phyloP scores from a whole-genome alignment of 2,113 vertebrate species.

The Nyctibius bracteatus region DNA sequence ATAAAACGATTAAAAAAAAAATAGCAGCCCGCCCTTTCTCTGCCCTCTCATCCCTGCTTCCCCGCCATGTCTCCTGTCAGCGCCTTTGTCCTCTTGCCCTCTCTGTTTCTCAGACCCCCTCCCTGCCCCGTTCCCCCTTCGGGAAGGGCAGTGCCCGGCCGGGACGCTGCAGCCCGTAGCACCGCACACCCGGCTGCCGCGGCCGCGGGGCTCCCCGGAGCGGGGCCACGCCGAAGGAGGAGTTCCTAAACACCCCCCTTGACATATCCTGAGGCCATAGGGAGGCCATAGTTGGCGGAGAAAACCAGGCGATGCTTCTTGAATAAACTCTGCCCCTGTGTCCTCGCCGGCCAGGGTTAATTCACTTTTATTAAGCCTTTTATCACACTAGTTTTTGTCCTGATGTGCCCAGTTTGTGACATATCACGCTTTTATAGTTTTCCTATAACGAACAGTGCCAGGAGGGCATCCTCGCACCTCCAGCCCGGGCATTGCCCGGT shows the following conservation, averaged over 20 bases:
- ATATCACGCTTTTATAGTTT: too few species aligned
- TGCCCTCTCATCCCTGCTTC: not conserved
- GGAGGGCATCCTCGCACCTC: accelerated
- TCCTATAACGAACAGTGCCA: accelerated
- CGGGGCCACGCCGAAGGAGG: not conserved
- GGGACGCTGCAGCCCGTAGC: not conserved
- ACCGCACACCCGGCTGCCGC: not conserved
- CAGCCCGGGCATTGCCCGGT: not conserved
- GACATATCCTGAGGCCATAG: accelerated
- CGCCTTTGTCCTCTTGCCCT: not conserved
- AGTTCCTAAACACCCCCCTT: not conserved
- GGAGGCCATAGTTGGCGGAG: not conserved
- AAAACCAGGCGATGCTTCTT: not conserved
- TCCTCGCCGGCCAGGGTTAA: not conserved
- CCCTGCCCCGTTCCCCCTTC: not conserved
- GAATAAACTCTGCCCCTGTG: not conserved
- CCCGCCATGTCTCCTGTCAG: not conserved
- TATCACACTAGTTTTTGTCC: not conserved
- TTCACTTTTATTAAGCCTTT: not conserved
- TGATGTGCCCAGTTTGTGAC: not conserved
- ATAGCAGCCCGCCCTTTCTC: not conserved
- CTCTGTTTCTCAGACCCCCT: not conserved
- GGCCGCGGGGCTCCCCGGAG: not conserved
- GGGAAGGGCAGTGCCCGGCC: not conserved
- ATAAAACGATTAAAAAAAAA: slow-evolving; percentile 25